Conservation (phyloP, 2,888 invertebrate genomes). For the Rotaria macrura region DNA sequence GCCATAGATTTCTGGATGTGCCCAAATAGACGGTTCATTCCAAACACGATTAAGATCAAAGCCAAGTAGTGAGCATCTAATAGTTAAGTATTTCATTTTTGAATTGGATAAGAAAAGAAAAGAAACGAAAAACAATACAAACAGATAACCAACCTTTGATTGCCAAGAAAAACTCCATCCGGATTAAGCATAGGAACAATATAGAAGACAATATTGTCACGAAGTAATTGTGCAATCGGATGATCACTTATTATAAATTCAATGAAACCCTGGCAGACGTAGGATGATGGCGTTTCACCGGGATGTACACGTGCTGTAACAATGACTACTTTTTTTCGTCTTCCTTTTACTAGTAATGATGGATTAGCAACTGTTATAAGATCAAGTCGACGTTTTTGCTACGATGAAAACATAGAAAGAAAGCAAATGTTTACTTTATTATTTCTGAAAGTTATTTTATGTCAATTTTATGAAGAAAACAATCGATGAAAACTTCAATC, state of each 20-base stretch:
- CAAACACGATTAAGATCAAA: constrained; percentile 84
- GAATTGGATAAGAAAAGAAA: neutral
- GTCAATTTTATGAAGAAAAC: no score
- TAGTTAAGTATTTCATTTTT: neutral
- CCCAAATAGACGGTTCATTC: constrained; percentile 76
- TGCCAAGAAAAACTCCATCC: constrained; percentile 87
- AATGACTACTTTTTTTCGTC: constrained; percentile 66
- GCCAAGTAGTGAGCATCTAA: constrained; percentile 69
- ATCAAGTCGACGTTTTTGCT: constrained; percentile 85
- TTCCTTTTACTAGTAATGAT: constrained; percentile 47
- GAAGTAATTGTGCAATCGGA: constrained; percentile 63
- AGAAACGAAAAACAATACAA: neutral
- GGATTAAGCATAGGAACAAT: constrained; percentile 93
- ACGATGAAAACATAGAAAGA: constrained; percentile 13
- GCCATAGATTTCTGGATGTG: constrained; percentile 78
- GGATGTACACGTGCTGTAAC: constrained; percentile 80
- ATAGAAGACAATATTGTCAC: constrained; percentile 69
- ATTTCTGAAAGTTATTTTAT: no score
- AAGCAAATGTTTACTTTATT: no score
- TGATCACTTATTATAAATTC: constrained; percentile 79
- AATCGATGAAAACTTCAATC: no score
- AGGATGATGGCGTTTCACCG: constrained; percentile 84
- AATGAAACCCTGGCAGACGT: constrained; percentile 73
- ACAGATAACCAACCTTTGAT: constrained; percentile 39
- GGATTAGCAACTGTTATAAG: constrained; percentile 65